A percentile compares a stretch with the other conserved stretches of the same genome.
phyloP scores from a whole-genome alignment of 2,888 invertebrate species.

The Melipona bicolor region DNA sequence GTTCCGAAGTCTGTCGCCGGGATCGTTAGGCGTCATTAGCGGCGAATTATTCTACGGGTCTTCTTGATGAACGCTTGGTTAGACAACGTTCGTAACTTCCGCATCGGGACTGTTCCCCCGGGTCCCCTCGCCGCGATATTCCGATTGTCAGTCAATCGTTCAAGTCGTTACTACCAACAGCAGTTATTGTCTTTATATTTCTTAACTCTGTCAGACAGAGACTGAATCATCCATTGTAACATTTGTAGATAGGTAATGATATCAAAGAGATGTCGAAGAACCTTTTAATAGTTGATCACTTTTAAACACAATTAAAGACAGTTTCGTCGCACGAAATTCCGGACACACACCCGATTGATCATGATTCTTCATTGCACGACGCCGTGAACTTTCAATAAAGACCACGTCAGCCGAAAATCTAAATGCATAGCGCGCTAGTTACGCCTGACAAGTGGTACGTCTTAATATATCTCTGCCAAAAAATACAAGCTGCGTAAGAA shows the following conservation, averaged over 20 bases:
- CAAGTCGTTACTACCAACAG: background rate
- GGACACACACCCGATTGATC: too few relatives aligned
- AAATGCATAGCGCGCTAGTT: background rate
- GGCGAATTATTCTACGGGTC: slow-evolving; percentile 43
- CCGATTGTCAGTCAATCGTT: background rate
- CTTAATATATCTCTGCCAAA: slow-evolving; percentile 1
- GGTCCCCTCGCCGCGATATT: too few relatives aligned
- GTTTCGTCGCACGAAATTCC: background rate
- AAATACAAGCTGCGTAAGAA: background rate
- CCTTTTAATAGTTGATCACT: too few relatives aligned
- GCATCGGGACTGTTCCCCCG: background rate
- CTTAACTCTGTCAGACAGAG: accelerated
- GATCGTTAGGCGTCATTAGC: slow-evolving; percentile 53
- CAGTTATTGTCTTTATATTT: background rate
- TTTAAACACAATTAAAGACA: background rate
- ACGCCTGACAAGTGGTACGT: background rate
- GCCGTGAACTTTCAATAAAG: background rate
- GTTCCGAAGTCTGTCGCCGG: slow-evolving; percentile 51
- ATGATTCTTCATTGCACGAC: background rate
- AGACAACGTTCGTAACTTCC: slow-evolving; percentile 1
- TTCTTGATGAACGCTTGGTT: slow-evolving; percentile 42
- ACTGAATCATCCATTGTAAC: background rate
- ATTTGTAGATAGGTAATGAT: background rate
- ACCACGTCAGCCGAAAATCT: background rate
- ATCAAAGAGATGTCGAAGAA: too few relatives aligned